These are phyloP conservation scores for Onychomys arenicola DNA, from an alignment of 2,797 vertebrate genomes.

Conservation along the genomic window DNA sequence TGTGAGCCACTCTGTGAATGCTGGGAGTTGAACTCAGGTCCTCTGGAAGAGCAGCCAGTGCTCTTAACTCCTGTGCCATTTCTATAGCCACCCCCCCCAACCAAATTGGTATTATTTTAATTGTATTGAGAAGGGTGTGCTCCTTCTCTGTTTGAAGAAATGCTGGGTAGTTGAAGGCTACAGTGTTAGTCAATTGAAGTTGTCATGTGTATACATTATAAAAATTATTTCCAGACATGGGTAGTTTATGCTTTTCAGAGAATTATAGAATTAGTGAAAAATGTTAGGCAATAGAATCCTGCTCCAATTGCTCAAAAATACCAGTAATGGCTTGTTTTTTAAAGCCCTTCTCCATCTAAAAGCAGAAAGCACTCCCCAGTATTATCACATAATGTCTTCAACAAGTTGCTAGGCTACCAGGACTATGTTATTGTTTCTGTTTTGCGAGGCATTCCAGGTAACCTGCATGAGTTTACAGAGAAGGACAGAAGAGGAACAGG, in stretches of 20 bases:
- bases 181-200: not conserved
- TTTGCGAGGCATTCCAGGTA: slow-evolving; percentile 34
- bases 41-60: not conserved
- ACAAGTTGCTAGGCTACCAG: slow-evolving; percentile 62
- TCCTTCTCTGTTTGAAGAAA: not conserved
- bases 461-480: slow-evolving; percentile 22
- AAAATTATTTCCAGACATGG: slow-evolving; percentile 31
- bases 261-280: slow-evolving; percentile 40
- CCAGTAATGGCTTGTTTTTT: slow-evolving; percentile 45
- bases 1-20: not conserved
- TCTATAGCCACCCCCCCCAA: not conserved
- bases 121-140: not conserved
- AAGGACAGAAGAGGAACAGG: not conserved
- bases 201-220: not conserved
- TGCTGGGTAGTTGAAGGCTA: not conserved
- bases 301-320: not conserved
- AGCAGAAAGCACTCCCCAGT: slow-evolving; percentile 54
- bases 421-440: slow-evolving; percentile 9
- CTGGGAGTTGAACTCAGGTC: not conserved
- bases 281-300: not conserved
- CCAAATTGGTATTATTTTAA: not conserved
- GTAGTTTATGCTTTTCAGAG: slow-evolving; percentile 22
- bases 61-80: not conserved
- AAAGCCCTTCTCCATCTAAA: slow-evolving; percentile 28
- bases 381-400: slow-evolving; percentile 37